These are phyloP conservation scores for Peromyscus californicus DNA, from an alignment of 2,113 vertebrate species.

Conservation along the genomic window DNA sequence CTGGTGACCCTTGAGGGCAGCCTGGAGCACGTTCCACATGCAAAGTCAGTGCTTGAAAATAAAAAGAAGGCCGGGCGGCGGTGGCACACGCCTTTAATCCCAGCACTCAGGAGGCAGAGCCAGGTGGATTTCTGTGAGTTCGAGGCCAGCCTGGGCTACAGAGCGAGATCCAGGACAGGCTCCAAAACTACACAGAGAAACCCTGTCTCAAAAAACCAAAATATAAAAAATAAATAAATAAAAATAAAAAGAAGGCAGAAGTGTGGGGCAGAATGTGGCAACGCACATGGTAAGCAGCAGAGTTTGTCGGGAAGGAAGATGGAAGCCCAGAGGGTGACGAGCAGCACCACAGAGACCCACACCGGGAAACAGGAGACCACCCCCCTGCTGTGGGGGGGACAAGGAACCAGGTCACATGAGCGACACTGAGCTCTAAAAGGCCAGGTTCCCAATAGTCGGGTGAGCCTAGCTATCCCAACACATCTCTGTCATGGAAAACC, in stretches of 20 bases:
- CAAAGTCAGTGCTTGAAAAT: not conserved
- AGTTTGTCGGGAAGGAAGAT: not conserved
- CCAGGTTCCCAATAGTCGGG: not conserved
- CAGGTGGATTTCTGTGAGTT: no score
- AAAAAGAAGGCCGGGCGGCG: not conserved
- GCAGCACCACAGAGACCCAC: not conserved
- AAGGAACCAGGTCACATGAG: not conserved
- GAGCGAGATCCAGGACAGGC: no score
- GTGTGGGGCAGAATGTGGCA: no score
- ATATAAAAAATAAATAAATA: no score
- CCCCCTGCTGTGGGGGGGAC: not conserved
- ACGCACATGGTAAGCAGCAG: no score
- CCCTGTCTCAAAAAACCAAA: no score
- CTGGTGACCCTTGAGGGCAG: not conserved
- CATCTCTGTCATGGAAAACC: not conserved
- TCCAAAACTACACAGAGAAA: no score
- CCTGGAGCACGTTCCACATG: no score
- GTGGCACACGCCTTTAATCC: no score
- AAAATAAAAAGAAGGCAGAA: not conserved
- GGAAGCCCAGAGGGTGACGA: rapidly evolving
- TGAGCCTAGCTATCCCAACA: not conserved
- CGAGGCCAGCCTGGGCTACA: no score
- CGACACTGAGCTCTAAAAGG: not conserved
- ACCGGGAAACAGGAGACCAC: no score
- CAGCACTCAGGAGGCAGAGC: no score